A percentile compares a stretch with the other conserved stretches of the same genome.
Evolutionary conservation across 2,797 vertebrate genomes (phyloP).

Genomic region (Falco peregrinus): DNA sequence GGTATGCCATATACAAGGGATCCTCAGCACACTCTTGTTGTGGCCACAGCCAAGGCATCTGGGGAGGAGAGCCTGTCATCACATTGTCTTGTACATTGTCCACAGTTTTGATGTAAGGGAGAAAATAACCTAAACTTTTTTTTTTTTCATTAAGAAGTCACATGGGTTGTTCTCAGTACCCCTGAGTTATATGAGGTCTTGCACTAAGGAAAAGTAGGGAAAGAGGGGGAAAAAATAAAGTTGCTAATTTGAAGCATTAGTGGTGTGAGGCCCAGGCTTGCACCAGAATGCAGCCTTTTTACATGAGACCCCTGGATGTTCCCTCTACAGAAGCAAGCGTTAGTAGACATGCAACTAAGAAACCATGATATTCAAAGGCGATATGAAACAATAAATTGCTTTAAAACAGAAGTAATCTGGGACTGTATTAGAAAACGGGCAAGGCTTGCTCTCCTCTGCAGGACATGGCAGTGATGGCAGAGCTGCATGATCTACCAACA

Average conservation of each 20-base stretch:
- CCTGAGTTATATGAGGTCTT: neutral
- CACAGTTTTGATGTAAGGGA: neutral
- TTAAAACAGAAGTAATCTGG: neutral
- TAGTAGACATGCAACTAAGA: neutral
- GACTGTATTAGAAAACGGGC: neutral
- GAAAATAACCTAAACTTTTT: rapidly evolving
- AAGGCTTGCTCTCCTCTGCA: neutral
- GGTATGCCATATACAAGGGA: neutral
- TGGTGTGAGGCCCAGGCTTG: neutral
- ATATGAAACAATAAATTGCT: neutral
- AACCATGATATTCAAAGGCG: neutral
- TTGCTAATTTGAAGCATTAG: neutral
- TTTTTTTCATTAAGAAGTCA: neutral
- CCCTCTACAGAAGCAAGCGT: neutral
- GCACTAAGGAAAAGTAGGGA: neutral
- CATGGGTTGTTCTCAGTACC: neutral
- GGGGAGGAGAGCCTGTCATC: rapidly evolving
- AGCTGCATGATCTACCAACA: neutral
- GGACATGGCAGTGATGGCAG: neutral
- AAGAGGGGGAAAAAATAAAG: neutral
- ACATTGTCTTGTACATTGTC: neutral
- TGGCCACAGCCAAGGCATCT: neutral
- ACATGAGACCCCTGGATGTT: rapidly evolving
- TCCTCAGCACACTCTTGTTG: neutral
- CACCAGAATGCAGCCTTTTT: neutral